These are phyloP conservation scores for Rhinoderma darwinii DNA, from an alignment of 2,113 vertebrate genomes.

Conservation along the genomic window DNA sequence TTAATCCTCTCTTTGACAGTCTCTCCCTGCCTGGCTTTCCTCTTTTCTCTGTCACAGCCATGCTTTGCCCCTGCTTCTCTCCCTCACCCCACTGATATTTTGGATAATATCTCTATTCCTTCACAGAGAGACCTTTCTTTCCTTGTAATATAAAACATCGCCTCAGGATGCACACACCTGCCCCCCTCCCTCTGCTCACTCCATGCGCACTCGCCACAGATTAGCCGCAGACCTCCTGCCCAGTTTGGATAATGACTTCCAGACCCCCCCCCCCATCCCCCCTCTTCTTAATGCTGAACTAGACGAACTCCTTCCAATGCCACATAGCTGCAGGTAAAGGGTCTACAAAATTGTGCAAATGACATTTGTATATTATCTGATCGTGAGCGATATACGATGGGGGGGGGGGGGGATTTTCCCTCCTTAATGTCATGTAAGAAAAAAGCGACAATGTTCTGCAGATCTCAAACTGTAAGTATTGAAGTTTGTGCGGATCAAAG, in stretches of 20 bases:
- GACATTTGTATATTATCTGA: neutral
- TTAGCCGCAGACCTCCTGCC: slow-evolving; percentile 52
- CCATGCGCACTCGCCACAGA: slow-evolving; percentile 36
- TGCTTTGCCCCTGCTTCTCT: slow-evolving; percentile 10
- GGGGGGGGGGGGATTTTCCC: neutral
- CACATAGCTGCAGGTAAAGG: neutral
- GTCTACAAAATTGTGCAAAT: neutral
- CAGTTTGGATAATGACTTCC: slow-evolving; percentile 70
- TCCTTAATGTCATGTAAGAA: neutral
- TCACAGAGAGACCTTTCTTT: slow-evolving; percentile 57
- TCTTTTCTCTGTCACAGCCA: neutral
- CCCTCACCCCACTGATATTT: slow-evolving; percentile 48
- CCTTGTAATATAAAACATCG: slow-evolving; percentile 73
- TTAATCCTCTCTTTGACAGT: neutral
- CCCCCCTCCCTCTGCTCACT: slow-evolving; percentile 37
- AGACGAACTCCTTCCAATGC: neutral
- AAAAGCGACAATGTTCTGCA: neutral
- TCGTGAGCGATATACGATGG: neutral
- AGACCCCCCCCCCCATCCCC: slow-evolving; percentile 61
- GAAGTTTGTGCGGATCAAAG: neutral
- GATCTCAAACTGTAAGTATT: neutral
- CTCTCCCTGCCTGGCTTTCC: neutral
- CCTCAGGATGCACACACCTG: slow-evolving; percentile 75
- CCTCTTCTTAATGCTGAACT: neutral
- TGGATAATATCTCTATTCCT: slow-evolving; percentile 55